phyloP scores from a whole-genome alignment of 2,113 vertebrate species.

The Psittacus erithacus region DNA sequence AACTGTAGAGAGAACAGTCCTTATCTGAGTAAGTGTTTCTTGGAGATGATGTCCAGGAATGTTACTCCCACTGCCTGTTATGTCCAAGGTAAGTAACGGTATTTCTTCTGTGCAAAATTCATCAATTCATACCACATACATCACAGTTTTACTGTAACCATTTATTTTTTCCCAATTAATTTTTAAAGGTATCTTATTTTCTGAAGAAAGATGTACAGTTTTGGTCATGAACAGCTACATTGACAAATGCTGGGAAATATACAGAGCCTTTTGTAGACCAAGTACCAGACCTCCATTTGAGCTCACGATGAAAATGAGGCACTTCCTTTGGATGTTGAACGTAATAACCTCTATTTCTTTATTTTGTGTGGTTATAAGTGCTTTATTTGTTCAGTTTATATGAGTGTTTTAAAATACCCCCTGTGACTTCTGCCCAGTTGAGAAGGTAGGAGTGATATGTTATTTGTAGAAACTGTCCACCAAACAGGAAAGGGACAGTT shows the following conservation, averaged over 20 bases:
- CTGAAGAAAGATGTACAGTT: conserved; percentile 22
- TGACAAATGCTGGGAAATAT: conserved; percentile 83
- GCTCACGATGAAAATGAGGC: conserved; percentile 79
- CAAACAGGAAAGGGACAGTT: background rate
- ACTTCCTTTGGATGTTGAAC: conserved; percentile 88
- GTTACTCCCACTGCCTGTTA: conserved; percentile 79
- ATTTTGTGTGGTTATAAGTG: background rate
- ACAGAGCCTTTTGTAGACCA: conserved; percentile 59
- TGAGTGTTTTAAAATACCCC: background rate
- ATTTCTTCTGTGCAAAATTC: background rate
- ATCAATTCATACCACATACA: background rate
- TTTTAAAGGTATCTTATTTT: conserved; percentile 82
- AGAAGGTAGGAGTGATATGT: background rate
- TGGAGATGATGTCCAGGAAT: conserved; percentile 81
- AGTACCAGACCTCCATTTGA: conserved; percentile 30
- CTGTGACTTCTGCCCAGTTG: background rate
- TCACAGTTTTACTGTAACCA: background rate
- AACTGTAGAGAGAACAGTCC: conserved; percentile 72
- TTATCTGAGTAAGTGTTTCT: conserved; percentile 81
- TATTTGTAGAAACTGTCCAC: background rate
- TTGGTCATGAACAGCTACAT: conserved; percentile 67
- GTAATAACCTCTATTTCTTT: conserved; percentile 55
- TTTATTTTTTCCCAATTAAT: background rate
- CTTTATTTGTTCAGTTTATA: background rate
- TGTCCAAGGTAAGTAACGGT: conserved; percentile 78